Conservation (phyloP, 2,113 vertebrate genomes). For the Indicator indicator region DNA sequence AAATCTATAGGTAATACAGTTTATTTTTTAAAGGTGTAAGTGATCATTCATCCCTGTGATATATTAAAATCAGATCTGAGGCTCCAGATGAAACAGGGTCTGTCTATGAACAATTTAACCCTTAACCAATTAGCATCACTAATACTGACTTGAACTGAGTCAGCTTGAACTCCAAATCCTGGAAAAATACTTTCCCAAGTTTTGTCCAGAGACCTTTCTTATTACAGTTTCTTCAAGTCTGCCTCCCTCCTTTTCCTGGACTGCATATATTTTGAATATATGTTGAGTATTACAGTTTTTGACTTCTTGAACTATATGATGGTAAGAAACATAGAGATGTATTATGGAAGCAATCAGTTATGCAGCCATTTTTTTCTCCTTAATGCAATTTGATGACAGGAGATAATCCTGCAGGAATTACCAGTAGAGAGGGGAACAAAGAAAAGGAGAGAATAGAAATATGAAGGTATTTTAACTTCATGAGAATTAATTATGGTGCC, state of each 20-base stretch:
- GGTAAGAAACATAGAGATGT: not conserved
- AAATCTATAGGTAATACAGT: not conserved
- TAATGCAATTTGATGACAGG: not conserved
- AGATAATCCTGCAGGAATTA: not conserved
- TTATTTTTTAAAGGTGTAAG: not conserved
- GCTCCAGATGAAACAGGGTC: not conserved
- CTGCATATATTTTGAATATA: not conserved
- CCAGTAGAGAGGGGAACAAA: not conserved
- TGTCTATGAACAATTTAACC: not conserved
- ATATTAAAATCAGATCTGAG: not conserved
- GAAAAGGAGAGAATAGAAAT: not conserved
- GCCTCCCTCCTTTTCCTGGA: not conserved
- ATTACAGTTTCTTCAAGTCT: not conserved
- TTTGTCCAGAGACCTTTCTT: not conserved
- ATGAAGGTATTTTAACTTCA: constrained; percentile 12
- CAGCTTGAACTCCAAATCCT: not conserved
- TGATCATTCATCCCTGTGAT: not conserved
- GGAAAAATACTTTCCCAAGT: not conserved
- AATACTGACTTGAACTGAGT: not conserved
- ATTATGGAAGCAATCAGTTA: not conserved
- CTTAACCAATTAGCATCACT: not conserved
- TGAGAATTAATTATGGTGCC: constrained; percentile 17
- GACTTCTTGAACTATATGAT: not conserved
- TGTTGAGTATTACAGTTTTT: accelerated
- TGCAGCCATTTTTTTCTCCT: not conserved